Evolutionary conservation across 1,140 invertebrate genomes (phyloP).

Genomic region (Lucilia sericata): DNA sequence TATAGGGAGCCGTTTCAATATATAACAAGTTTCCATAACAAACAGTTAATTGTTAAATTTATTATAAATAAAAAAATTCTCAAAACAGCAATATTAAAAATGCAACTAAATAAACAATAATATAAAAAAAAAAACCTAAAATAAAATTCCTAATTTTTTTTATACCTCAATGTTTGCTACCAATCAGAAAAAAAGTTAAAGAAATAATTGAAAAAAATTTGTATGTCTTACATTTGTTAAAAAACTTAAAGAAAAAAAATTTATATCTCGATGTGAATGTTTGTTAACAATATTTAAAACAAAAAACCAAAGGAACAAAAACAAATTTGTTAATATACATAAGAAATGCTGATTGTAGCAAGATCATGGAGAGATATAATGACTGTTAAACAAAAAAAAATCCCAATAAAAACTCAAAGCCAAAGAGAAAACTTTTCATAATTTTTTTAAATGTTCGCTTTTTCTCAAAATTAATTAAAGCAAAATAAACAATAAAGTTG

Average conservation of each 20-base stretch:
- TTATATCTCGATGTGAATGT: conserved; percentile 45
- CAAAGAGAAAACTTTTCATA: neutral
- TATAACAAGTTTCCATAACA: too few relatives aligned
- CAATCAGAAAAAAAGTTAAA: conserved; percentile 13
- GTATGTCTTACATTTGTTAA: neutral
- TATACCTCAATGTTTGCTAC: conserved; percentile 39
- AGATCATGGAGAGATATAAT: conserved; percentile 52
- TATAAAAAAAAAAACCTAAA: neutral
- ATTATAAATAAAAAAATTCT: neutral
- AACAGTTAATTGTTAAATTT: too few relatives aligned
- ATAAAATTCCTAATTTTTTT: neutral
- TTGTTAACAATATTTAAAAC: conserved; percentile 31
- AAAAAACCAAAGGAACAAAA: conserved; percentile 25
- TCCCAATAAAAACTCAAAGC: conserved; percentile 2
- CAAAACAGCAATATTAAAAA: conserved; percentile 4
- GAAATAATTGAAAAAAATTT: neutral
- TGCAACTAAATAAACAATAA: conserved; percentile 8
- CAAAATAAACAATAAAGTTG: neutral
- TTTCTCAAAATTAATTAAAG: conserved; percentile 27
- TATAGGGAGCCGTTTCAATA: too few relatives aligned
- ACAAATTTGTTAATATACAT: conserved; percentile 28
- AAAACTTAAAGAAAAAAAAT: neutral
- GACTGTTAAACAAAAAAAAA: conserved; percentile 48
- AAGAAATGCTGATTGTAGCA: conserved; percentile 34
- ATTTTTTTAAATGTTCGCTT: conserved; percentile 31